Conservation (phyloP, 2,888 invertebrate species). For the Phortica okadai region DNA sequence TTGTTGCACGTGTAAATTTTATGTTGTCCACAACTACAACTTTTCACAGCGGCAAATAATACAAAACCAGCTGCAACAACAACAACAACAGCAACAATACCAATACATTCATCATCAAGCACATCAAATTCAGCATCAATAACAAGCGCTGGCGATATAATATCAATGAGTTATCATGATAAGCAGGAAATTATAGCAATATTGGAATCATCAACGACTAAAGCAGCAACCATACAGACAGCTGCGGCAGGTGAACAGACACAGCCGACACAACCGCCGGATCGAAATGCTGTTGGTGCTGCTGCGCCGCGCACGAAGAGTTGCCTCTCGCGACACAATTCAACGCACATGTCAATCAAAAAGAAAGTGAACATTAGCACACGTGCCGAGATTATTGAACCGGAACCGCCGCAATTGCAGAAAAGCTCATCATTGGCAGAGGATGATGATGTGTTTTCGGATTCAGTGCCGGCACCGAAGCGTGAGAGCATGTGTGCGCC, state of each 20-base stretch:
- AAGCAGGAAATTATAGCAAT: too few relatives aligned
- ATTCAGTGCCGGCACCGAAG: constrained; percentile 77
- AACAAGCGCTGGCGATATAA: neutral
- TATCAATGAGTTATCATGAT: neutral
- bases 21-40: neutral
- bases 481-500: constrained; percentile 78
- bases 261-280: constrained; percentile 18
- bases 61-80: constrained; percentile 24
- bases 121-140: constrained; percentile 33
- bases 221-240: neutral
- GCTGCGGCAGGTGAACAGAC: neutral
- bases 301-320: constrained; percentile 61
- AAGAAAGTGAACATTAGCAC: constrained; percentile 76
- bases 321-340: constrained; percentile 74
- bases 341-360: constrained; percentile 73
- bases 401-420: constrained; percentile 64
- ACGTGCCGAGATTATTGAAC: constrained; percentile 74
- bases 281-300: constrained; percentile 22
- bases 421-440: constrained; percentile 63
- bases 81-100: constrained; percentile 39
- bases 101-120: constrained; percentile 32
- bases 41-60: constrained; percentile 8
- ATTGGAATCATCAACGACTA: too few relatives aligned
- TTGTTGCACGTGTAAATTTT: neutral
- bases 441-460: constrained; percentile 82